phyloP scores from a whole-genome alignment of 2,797 vertebrate genomes.

The Lacerta agilis region DNA sequence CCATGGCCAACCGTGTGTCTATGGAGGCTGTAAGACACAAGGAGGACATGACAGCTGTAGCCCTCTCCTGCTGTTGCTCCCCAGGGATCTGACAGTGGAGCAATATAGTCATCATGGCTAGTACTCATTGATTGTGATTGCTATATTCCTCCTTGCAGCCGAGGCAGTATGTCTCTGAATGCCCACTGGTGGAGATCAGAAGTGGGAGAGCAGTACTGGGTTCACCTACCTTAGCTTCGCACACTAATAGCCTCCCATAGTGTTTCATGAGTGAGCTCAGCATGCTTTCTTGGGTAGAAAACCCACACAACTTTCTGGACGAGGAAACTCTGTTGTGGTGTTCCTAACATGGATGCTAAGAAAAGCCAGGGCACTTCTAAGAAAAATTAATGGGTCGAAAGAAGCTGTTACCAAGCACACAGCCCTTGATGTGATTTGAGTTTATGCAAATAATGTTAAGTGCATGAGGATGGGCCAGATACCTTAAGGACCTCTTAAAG shows the following conservation, averaged over 20 bases:
- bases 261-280: background rate
- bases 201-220: too few species aligned
- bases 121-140: too few species aligned
- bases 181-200: too few species aligned
- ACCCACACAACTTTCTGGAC: background rate
- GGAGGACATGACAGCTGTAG: too few species aligned
- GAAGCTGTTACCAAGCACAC: background rate
- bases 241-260: background rate
- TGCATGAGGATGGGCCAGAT: background rate
- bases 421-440: background rate
- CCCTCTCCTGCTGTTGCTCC: too few species aligned
- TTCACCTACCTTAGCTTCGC: background rate
- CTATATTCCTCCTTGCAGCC: too few species aligned
- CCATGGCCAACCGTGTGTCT: too few species aligned
- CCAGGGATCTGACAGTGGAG: too few species aligned
- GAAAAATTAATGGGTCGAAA: background rate
- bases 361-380: background rate
- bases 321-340: background rate
- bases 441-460: conserved; percentile 1
- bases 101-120: too few species aligned
- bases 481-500: conserved; percentile 5
- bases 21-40: too few species aligned
- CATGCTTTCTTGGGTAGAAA: background rate
- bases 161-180: too few species aligned
- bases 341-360: background rate